Percentiles rank a stretch among this genome's conserved stretches.
phyloP scores from a whole-genome alignment of 2,113 vertebrate genomes.

The Phaethon lepturus region DNA sequence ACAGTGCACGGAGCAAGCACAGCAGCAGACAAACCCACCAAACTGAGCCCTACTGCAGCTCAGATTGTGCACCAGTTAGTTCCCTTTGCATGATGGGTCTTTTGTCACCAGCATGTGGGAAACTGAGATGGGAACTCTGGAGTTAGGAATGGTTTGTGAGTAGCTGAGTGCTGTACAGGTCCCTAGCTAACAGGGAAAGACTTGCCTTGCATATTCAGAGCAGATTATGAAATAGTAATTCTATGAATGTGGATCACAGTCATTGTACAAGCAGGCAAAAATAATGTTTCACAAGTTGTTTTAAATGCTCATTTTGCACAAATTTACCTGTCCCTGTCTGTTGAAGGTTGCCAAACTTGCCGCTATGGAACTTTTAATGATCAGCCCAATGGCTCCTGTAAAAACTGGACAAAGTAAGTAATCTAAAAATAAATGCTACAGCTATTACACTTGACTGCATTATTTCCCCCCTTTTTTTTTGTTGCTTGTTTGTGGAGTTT shows the following conservation, averaged over 20 bases:
- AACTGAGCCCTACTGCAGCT: not conserved
- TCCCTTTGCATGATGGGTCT: not conserved
- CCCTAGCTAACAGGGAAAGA: not conserved
- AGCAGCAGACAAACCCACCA: not conserved
- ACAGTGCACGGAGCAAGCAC: rapidly evolving
- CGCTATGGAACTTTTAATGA: slow-evolving; percentile 58
- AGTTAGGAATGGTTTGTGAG: not conserved
- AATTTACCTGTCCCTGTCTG: not conserved
- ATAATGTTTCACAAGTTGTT: not conserved
- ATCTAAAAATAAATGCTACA: not conserved
- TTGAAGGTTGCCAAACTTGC: slow-evolving; percentile 58
- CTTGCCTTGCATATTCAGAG: not conserved
- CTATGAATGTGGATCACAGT: not conserved
- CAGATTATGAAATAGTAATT: not conserved
- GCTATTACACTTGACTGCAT: not conserved
- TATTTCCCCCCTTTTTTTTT: no score
- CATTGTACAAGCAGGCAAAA: not conserved
- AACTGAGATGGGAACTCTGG: not conserved
- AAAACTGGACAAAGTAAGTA: slow-evolving; percentile 71
- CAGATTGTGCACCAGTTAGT: rapidly evolving
- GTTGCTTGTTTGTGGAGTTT: no score
- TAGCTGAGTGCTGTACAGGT: rapidly evolving
- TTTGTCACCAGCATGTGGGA: not conserved
- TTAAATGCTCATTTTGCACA: not conserved
- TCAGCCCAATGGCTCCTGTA: slow-evolving; percentile 31